Evolutionary conservation across 2,797 vertebrate species (phyloP).

Genomic region (Picus viridis): DNA sequence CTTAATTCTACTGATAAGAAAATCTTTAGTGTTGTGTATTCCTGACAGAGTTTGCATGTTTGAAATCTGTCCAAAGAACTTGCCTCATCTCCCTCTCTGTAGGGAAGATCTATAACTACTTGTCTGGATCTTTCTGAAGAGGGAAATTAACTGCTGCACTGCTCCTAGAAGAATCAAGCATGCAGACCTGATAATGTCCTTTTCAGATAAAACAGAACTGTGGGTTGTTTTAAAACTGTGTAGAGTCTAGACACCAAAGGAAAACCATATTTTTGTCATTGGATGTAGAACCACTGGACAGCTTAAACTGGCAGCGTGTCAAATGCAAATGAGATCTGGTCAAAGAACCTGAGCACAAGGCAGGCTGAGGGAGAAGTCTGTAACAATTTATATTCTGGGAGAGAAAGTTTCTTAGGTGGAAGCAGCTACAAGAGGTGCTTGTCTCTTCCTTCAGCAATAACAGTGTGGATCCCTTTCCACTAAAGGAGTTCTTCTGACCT

Average conservation of each 20-base stretch:
- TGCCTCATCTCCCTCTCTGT: not conserved
- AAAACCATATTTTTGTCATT: not conserved
- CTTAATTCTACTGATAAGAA: not conserved
- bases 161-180: not conserved
- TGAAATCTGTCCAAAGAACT: not conserved
- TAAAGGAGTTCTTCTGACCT: conserved; percentile 10
- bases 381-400: not conserved
- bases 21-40: not conserved
- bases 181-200: not conserved
- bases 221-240: not conserved
- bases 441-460: not conserved
- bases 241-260: not conserved
- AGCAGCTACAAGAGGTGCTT: not conserved
- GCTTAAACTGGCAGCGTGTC: not conserved
- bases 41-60: not conserved
- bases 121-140: not conserved
- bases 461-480: not conserved
- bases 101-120: not conserved
- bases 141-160: not conserved
- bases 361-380: not conserved
- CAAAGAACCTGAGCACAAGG: not conserved
- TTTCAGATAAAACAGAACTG: not conserved
- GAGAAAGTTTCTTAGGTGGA: not conserved
- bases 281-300: not conserved
- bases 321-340: not conserved